Evolutionary conservation across 2,797 vertebrate species (phyloP).

Genomic region (Halcyon badia): DNA sequence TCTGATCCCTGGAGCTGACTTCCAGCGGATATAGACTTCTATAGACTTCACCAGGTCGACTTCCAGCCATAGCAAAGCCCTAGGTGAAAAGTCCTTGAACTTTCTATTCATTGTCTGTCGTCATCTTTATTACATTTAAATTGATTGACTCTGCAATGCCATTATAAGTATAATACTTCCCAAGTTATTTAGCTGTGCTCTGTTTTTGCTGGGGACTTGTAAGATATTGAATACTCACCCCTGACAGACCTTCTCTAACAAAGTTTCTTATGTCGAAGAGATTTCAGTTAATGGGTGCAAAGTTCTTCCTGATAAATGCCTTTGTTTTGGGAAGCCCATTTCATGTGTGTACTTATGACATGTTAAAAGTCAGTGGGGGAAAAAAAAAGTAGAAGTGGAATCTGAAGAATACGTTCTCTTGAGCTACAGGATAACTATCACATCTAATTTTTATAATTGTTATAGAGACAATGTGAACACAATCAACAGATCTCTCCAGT

Average conservation of each 20-base stretch:
- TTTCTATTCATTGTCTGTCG: conserved; percentile 62
- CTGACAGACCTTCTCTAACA: background rate
- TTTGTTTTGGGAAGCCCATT: background rate
- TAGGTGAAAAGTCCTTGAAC: conserved; percentile 69
- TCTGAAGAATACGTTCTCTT: background rate
- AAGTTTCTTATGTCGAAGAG: background rate
- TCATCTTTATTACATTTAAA: conserved; percentile 60
- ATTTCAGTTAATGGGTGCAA: background rate
- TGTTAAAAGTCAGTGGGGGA: background rate
- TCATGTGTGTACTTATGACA: fast-evolving
- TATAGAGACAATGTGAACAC: background rate
- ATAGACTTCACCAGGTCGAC: background rate
- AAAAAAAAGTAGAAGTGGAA: background rate
- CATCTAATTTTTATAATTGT: background rate
- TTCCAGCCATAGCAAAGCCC: conserved; percentile 8
- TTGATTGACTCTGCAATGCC: conserved; percentile 56
- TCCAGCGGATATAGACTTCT: background rate
- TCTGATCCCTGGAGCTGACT: background rate
- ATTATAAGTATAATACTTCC: conserved; percentile 44
- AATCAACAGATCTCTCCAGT: background rate
- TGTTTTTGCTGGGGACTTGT: background rate
- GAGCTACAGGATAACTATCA: background rate
- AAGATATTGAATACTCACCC: background rate
- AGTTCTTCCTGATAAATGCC: background rate
- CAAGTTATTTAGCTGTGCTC: conserved; percentile 52